Evolutionary conservation across 2,888 invertebrate species (phyloP), one percentile per base, ranked within the genome.

Genomic region (Chydorus sphaericus): DNA sequence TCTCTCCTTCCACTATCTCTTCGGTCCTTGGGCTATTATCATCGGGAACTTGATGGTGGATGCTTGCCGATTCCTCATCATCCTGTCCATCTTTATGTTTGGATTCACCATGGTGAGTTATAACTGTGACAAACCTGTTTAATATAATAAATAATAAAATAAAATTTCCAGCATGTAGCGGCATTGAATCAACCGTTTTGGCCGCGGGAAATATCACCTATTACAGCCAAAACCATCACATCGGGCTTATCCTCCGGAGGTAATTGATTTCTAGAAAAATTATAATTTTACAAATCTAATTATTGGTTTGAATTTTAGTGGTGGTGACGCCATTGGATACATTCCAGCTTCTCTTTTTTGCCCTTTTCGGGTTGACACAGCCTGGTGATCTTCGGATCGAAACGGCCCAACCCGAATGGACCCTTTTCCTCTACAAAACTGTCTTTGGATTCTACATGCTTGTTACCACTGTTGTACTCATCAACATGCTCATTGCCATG

Each of bases 21-120:
- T 99, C 69, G 98, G 98, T 49, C 98, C 98, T 0, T 99, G 98
- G 98, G 97, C 97, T 31, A 98, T 99, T 68, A 99, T 99, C 69
- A 99, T 99, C 66, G 89, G 96, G 3, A 62, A 60, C 38, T 60
- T 63, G 10, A 62, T 63, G 61, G 62, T 63, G 28, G 63, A 63
- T 56, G 57, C 57, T 31, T 55, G 57, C 11, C 77, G 93, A 67
- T 99, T 99, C 71, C 78, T 99, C 60, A 96, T 97, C 49, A 97
- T 99, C 26, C 74, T 99, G 67, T 85, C 90, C 31, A 93, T 99
- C 70, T 99, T 99, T 73, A 91, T 99, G 63, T 86, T 94, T 65
- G 98, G 98, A 58, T 99, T 99, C 72, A 96, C 97, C 2, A 88
- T 98, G 82, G 44, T 44, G 11, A 14, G 8, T n/a, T n/a, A n/a